Base-by-base conservation (phyloP, 2,888 invertebrate genomes). In the Neria commutata region DNA sequence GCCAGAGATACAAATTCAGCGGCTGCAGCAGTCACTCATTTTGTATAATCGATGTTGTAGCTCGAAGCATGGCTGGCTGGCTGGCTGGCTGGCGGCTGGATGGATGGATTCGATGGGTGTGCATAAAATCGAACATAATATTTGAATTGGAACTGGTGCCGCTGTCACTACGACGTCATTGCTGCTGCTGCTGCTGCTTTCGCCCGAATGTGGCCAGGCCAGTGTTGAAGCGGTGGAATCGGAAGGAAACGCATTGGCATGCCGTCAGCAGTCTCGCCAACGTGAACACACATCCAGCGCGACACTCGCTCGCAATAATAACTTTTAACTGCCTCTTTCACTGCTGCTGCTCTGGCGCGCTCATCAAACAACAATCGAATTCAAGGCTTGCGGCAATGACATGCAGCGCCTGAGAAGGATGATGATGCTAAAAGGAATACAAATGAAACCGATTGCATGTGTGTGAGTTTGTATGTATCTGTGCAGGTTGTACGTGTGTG, bases 31-130 rank as follows among this genome's bases (percentile, higher is more conserved):
- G 56, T 51, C 21, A 48, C 52, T 61, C 52, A 52, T 25, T 42
- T 17, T 56, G 42, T 53, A 56, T 59, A 62, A 58, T 62, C 62
- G 58, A 53, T 58, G 58, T n/a, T n/a, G n/a, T n/a, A n/a, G n/a
- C n/a, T n/a, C n/a, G n/a, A n/a, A n/a, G n/a, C n/a, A n/a, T n/a
- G n/a, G n/a, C n/a, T n/a, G n/a, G n/a, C n/a, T n/a, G n/a, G n/a
- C n/a, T n/a, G n/a, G n/a, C n/a, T n/a, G n/a, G n/a, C n/a, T n/a
- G 46, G 54, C 53, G 17, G 58, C n/a, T 55, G 46, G 52, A 56
- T 48, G 48, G 48, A 19, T 55, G 21, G 24, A 47, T 2, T 23
- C 16, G n/a, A n/a, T n/a, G 14, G 48, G 19, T 37, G 16, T 25
- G 16, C 47, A 49, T n/a, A 14, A 26, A 49, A 49, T 49, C 29